phyloP scores from a whole-genome alignment of 37 sponge, comb jelly and placozoan species.

The Hexactinellida sp. region DNA sequence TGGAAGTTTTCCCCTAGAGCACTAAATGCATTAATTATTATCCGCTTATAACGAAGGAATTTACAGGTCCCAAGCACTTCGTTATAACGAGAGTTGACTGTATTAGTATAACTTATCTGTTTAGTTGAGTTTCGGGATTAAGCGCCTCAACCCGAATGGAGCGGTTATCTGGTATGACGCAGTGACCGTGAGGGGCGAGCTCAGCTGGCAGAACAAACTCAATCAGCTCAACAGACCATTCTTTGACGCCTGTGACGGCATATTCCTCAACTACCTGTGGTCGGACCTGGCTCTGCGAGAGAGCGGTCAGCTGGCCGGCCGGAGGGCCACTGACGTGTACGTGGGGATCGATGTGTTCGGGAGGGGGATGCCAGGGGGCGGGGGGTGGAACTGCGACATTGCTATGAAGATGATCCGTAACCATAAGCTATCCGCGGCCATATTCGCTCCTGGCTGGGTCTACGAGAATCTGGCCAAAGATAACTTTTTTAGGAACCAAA shows the following conservation, averaged over 20 bases:
- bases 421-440: constrained; percentile 60
- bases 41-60: neutral
- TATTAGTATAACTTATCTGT: neutral
- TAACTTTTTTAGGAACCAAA: constrained; percentile 60
- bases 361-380: constrained; percentile 73
- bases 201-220: constrained; percentile 86
- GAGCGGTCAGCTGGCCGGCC: constrained; percentile 27
- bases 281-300: constrained; percentile 27
- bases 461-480: constrained; percentile 66
- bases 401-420: constrained; percentile 55
- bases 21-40: no score
- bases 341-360: constrained; percentile 96
- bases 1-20: no score
- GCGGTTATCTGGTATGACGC: constrained; percentile 96
- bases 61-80: neutral
- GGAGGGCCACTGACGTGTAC: constrained; percentile 55
- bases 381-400: constrained; percentile 56
- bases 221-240: constrained; percentile 69
- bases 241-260: constrained; percentile 89
- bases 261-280: constrained; percentile 98
- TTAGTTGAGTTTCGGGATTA: constrained; percentile 51
- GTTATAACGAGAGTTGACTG: neutral
- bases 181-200: constrained; percentile 62
- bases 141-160: constrained; percentile 40
- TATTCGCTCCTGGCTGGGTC: constrained; percentile 99